These are phyloP conservation scores for Pantala flavescens DNA, from an alignment of 1,140 invertebrate genomes.

Conservation along the genomic window DNA sequence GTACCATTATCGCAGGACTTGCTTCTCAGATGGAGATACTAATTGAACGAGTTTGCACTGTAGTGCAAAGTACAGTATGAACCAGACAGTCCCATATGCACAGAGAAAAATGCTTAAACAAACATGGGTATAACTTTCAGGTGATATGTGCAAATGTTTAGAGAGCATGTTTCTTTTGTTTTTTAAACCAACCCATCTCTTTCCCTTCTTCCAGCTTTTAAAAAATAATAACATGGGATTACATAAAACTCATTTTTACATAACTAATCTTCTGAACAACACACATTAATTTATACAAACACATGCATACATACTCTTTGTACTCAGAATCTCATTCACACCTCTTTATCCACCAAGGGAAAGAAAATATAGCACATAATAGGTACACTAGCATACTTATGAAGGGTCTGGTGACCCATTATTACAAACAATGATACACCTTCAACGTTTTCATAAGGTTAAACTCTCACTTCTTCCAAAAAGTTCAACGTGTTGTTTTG, in stretches of 20 bases:
- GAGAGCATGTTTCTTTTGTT: neutral
- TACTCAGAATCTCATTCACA: neutral
- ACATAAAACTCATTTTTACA: neutral
- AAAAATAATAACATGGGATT: conserved; percentile 7
- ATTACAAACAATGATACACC: neutral
- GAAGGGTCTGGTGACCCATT: neutral
- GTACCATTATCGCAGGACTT: conserved; percentile 8
- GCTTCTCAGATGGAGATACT: neutral
- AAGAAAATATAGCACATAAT: conserved; percentile 4
- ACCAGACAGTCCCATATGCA: neutral
- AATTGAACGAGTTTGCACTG: neutral
- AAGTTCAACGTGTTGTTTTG: neutral
- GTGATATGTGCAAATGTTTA: neutral
- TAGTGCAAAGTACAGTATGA: neutral
- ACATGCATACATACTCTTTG: neutral
- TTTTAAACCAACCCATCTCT: neutral
- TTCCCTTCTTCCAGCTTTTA: neutral
- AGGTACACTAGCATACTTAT: neutral
- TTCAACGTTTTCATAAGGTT: neutral
- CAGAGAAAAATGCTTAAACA: neutral
- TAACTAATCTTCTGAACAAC: neutral
- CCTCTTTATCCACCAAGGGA: conserved; percentile 3
- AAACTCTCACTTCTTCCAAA: neutral
- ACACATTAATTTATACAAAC: neutral
- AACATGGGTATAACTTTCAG: neutral